phyloP scores from a whole-genome alignment of 2,888 invertebrate species.

The Leptinotarsa rubiginosa region DNA sequence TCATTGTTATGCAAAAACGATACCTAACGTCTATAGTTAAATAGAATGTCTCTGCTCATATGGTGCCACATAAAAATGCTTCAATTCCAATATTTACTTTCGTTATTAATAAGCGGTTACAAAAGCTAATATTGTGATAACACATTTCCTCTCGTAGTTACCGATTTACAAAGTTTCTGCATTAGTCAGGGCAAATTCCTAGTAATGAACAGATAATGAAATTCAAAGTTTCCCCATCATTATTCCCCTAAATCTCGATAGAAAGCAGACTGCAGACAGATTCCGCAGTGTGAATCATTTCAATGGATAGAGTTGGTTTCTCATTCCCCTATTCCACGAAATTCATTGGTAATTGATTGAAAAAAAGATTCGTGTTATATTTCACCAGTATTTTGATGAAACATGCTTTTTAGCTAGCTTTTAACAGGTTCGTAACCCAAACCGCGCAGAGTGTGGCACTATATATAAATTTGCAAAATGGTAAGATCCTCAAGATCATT shows the following conservation, averaged over 20 bases:
- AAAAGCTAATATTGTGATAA: neutral
- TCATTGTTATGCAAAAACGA: no score
- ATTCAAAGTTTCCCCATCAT: slow-evolving; percentile 13
- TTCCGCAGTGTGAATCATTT: neutral
- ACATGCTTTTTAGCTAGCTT: no score
- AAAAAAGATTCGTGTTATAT: no score
- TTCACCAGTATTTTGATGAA: no score
- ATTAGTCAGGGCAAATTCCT: slow-evolving; percentile 11
- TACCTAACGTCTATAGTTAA: no score
- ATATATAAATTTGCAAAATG: no score
- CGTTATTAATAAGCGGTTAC: neutral
- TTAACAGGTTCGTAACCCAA: no score
- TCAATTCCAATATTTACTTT: neutral
- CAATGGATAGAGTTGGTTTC: neutral
- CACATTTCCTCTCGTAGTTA: neutral
- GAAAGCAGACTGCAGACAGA: neutral
- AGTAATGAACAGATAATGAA: slow-evolving; percentile 13
- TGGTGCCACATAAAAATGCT: no score
- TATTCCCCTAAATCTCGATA: neutral
- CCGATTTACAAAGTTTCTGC: slow-evolving; percentile 2
- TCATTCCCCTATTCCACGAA: neutral
- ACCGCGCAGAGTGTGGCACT: no score
- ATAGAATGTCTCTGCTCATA: no score
- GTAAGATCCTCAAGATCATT: no score
- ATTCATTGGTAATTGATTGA: neutral